These are phyloP conservation scores for Rallus crepitans DNA, from an alignment of 2,797 vertebrate species.

Conservation along the genomic window DNA sequence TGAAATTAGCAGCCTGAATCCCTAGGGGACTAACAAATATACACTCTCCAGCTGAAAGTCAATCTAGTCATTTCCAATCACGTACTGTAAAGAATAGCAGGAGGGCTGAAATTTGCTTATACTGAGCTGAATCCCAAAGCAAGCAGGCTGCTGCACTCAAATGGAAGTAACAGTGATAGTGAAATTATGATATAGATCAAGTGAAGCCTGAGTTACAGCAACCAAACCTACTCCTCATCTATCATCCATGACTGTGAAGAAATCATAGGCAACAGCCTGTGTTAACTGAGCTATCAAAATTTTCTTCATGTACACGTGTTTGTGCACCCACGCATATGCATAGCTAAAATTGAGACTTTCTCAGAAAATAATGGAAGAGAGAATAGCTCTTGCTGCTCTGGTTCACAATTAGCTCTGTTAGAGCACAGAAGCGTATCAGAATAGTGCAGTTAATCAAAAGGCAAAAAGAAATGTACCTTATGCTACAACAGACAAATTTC, in stretches of 20 bases:
- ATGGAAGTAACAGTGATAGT: not conserved
- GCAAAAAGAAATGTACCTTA: slow-evolving; percentile 64
- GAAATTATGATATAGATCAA: not conserved
- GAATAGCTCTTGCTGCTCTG: slow-evolving; percentile 55
- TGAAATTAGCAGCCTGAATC: not conserved
- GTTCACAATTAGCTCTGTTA: slow-evolving; percentile 85
- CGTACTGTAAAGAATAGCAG: not conserved
- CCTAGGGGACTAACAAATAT: not conserved
- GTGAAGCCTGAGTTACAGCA: not conserved
- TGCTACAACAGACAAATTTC: slow-evolving; percentile 63
- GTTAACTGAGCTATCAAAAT: not conserved
- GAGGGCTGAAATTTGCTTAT: not conserved
- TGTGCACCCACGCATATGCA: not conserved
- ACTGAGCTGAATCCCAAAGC: not conserved
- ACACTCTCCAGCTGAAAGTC: not conserved
- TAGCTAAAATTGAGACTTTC: slow-evolving; percentile 62
- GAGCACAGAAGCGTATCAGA: slow-evolving; percentile 81
- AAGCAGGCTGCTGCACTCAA: not conserved
- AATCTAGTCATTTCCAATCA: not conserved
- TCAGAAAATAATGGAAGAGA: slow-evolving; percentile 73
- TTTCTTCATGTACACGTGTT: not conserved
- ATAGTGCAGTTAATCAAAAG: slow-evolving; percentile 54
- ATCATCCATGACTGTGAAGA: not conserved
- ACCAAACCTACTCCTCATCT: not conserved
- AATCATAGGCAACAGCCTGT: not conserved